Base-by-base conservation (phyloP, 2,797 vertebrate species). In the Bradypodion ventrale region DNA sequence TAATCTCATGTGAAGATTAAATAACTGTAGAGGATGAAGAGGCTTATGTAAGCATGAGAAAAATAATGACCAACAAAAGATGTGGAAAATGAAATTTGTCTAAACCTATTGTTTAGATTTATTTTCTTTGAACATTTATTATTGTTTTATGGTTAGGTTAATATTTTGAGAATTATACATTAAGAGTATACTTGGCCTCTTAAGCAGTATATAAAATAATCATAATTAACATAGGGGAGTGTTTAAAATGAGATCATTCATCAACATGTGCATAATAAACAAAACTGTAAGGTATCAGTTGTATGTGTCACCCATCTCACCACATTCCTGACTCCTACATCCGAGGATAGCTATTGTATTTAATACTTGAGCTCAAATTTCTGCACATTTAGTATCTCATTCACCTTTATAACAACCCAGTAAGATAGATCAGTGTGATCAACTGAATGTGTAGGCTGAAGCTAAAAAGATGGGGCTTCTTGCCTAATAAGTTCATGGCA, bases 1-100 rank as follows among this genome's bases (percentile, higher is more conserved):
- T 90, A 92, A 88, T 90, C 83, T 15, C 7, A 40, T 27, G 42
- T 59, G 42, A 29, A 44, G 19, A 72, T 59, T 52, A 42, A 70
- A 70, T 52, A 70, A 40, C 27, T 23, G 16, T 7, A 42, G 27
- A 65, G 27, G 27, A 6, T 68, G n/a, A 56, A 12, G 6, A 56
- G 9, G 35, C 69, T 69, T 80, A 69, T 80, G 23, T 69, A 25
- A n/a, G 21, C n/a, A 25, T 56, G 35, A 35, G 37, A 80, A 52
- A 21, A 66, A 66, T 0, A 46, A 2, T 32, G 44, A 29, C 32
- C 27, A 19, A 15, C 52, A 56, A 7, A 35, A 40, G 56, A 56
- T 56, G 46, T 59, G 40, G 40, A n/a, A 72, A 59, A 80, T 5
- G 5, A 60, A 78, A 46, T 27, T 5, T 27, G 66, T 40, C 29